Base-by-base conservation (phyloP, 37 sponge, comb jelly and placozoan species). In the Mnemiopsis leidyi region DNA sequence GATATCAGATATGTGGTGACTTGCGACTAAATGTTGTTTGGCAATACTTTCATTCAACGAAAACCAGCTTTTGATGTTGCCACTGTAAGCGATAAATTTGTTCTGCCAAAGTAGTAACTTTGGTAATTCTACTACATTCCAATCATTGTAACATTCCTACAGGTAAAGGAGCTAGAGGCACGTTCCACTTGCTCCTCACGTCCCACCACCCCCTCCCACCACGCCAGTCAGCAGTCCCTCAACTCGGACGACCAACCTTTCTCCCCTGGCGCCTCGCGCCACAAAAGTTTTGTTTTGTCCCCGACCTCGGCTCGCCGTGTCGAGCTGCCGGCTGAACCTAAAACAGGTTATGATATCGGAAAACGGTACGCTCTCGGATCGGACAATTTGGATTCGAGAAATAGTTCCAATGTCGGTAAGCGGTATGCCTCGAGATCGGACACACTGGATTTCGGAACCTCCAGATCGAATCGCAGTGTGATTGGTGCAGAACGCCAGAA, bases 151-250 rank as follows among this genome's bases (percentile, higher is more conserved):
- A n/a, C n/a, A n/a, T n/a, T n/a, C n/a, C n/a, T 33, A 2, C 82
- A 79, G 82, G 37, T 79, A 20, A 32, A 35, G 35, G 82, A 79
- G 7, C 36, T 79, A 79, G 82, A 79, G 21, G 82, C 82, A 9
- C 82, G 82, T 3, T 79, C 82, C 37, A 33, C 82, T 29, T 79
- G 36, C 37, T 79, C 82, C 2, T 79, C 82, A 3, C 82, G 82
- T 33, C 82, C 82, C 5, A 16, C 2, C 31, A 79, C 82, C 35
- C 82, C 82, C 36, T 48, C 61, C 61, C 13, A 48, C 73, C 73
- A 69, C 73, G 21, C 9, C 73, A 69, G 73, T 25, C 73, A 21
- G 28, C 73, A 28, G 73, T 69, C 73, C 73, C 73, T 69, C 73
- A 69, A 69, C 73, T 69, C 73, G 9, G 73, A 69, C 24, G 61